Conservation (phyloP, 2,113 vertebrate genomes). For the Pelecanus crispus region DNA sequence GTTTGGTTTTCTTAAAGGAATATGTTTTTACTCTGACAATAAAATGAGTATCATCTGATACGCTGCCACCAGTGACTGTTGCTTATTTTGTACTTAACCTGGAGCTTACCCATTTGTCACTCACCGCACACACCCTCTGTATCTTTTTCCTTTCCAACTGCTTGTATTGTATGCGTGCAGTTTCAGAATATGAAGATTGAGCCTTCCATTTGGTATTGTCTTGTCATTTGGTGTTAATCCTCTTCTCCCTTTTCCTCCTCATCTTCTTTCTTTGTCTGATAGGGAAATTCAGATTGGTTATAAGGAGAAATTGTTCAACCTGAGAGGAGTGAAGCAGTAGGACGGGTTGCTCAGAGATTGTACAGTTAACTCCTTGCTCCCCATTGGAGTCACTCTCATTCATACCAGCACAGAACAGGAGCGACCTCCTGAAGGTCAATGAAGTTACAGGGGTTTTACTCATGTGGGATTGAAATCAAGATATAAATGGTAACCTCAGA, state of each 20-base stretch:
- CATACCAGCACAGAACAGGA: background rate
- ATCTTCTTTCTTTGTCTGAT: background rate
- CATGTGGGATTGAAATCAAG: background rate
- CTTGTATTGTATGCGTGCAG: background rate
- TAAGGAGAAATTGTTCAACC: background rate
- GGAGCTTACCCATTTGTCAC: background rate
- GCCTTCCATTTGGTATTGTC: background rate
- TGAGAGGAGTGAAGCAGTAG: background rate
- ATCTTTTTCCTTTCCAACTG: background rate
- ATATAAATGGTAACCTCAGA: background rate
- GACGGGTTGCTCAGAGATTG: background rate
- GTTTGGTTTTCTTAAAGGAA: conserved; percentile 33
- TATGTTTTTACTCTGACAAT: background rate
- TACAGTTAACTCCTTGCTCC: background rate
- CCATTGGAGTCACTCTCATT: background rate
- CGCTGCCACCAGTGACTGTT: background rate
- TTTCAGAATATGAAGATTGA: background rate
- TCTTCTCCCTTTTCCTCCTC: background rate
- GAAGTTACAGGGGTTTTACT: background rate
- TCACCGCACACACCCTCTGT: background rate
- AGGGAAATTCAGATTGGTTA: background rate
- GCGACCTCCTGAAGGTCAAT: background rate
- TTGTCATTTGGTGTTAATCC: background rate
- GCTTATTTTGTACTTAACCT: conserved; percentile 9
- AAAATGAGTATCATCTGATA: background rate